Conservation (phyloP, 1,140 invertebrate species). For the Drosophila malerkotliana region DNA sequence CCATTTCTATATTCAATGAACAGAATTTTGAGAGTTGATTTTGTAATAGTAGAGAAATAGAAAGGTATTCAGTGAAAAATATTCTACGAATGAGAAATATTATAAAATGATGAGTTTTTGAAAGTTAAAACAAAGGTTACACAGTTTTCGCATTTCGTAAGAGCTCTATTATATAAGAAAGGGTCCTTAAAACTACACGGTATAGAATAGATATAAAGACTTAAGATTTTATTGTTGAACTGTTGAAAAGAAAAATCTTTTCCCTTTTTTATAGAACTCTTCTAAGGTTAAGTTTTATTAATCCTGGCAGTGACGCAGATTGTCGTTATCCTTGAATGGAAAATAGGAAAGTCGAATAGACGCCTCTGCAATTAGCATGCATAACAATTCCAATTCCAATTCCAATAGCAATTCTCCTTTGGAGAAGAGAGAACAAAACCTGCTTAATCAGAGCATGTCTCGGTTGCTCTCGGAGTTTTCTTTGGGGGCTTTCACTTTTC, state of each 20-base stretch:
- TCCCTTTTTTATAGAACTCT: neutral
- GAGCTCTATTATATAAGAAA: too few species aligned
- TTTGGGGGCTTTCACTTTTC: slow-evolving; percentile 36
- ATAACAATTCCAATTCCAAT: slow-evolving; percentile 3
- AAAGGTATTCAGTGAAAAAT: neutral
- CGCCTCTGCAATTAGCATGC: slow-evolving; percentile 16
- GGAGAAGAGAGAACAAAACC: slow-evolving; percentile 29
- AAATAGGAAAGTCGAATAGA: neutral
- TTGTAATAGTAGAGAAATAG: neutral
- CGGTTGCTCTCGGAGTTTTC: slow-evolving; percentile 1
- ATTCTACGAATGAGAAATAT: neutral
- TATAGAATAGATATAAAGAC: too few species aligned
- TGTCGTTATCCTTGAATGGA: slow-evolving; percentile 7
- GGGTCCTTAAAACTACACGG: too few species aligned
- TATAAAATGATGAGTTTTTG: neutral
- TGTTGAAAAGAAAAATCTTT: too few species aligned
- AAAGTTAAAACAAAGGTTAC: too few species aligned
- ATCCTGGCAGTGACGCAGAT: slow-evolving; percentile 15
- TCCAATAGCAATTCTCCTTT: slow-evolving; percentile 3
- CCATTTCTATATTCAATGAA: neutral
- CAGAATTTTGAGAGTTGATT: neutral
- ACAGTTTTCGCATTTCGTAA: too few species aligned
- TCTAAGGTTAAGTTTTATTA: neutral
- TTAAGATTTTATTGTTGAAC: too few species aligned
- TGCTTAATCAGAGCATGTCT: slow-evolving; percentile 27